Evolutionary conservation across 2,888 invertebrate genomes (phyloP).

Genomic region (Sphecodes monilicornis): DNA sequence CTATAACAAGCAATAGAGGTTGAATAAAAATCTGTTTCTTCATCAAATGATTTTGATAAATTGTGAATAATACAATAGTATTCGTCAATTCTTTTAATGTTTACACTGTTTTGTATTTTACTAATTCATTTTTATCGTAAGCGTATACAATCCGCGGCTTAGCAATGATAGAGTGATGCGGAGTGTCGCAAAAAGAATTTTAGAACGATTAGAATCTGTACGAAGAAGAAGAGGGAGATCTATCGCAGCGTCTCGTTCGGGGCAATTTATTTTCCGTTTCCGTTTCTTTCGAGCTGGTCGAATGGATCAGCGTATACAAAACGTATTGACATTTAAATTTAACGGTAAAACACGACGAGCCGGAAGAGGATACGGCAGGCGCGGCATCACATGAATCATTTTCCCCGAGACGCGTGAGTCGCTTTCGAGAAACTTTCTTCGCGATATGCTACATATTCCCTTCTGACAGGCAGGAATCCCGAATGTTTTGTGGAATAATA

Average conservation of each 20-base stretch:
- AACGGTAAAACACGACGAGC: conserved; percentile 30
- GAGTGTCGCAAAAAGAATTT: not conserved
- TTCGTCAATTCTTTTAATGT: too few relatives aligned
- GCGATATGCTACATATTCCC: conserved; percentile 36
- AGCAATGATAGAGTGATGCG: not conserved
- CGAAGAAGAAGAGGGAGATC: not conserved
- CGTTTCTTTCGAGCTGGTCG: conserved; percentile 22
- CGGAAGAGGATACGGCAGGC: conserved; percentile 10
- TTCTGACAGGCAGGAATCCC: conserved; percentile 29
- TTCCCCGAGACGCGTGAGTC: conserved; percentile 18
- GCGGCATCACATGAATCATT: conserved; percentile 29
- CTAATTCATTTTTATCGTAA: not conserved
- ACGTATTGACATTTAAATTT: conserved; percentile 32
- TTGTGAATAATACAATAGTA: too few relatives aligned
- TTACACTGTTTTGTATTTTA: not conserved
- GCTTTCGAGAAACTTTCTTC: conserved; percentile 33
- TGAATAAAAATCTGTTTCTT: too few relatives aligned
- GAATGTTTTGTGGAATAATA: conserved; percentile 26
- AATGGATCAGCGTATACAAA: conserved; percentile 9
- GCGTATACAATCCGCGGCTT: not conserved
- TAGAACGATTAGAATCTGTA: not conserved
- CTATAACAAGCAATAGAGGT: too few relatives aligned
- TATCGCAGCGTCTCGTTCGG: not conserved
- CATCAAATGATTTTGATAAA: too few relatives aligned
- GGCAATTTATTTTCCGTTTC: conserved; percentile 16